Evolutionary conservation across 2,888 invertebrate genomes (phyloP).

Genomic region (Acleris cristana): DNA sequence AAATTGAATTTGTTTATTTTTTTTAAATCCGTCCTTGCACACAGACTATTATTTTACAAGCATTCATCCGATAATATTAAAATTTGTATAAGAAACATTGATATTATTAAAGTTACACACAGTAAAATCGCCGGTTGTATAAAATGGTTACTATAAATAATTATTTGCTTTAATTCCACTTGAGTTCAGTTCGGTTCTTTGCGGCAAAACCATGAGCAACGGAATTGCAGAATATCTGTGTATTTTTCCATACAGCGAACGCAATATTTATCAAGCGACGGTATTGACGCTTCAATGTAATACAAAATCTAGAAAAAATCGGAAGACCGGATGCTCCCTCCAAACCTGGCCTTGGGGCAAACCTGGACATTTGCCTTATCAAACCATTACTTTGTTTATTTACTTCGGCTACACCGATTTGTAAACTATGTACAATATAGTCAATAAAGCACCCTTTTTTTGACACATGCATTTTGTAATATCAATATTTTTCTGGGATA

Average conservation of each 20-base stretch:
- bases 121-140: too few species aligned
- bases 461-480: conserved; percentile 65
- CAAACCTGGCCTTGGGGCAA: too few species aligned
- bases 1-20: background rate
- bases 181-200: conserved; percentile 15
- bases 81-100: conserved; percentile 31
- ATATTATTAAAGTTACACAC: conserved; percentile 6
- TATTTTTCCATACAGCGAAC: too few species aligned
- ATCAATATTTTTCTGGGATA: conserved; percentile 62
- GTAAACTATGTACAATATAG: conserved; percentile 61
- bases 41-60: conserved; percentile 24
- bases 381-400: background rate
- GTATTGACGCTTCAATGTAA: too few species aligned
- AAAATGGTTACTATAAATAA: too few species aligned
- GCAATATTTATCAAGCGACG: too few species aligned
- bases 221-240: too few species aligned
- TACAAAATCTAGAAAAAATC: too few species aligned
- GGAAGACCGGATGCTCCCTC: too few species aligned
- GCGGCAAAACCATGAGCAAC: background rate
- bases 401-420: background rate
- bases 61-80: conserved; percentile 31
- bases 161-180: conserved; percentile 15
- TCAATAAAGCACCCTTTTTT: conserved; percentile 72
- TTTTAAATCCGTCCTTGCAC: conserved; percentile 19
- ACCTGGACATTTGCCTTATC: background rate